phyloP scores from a whole-genome alignment of 2,888 invertebrate genomes.

The Cheilosia vulpina region DNA sequence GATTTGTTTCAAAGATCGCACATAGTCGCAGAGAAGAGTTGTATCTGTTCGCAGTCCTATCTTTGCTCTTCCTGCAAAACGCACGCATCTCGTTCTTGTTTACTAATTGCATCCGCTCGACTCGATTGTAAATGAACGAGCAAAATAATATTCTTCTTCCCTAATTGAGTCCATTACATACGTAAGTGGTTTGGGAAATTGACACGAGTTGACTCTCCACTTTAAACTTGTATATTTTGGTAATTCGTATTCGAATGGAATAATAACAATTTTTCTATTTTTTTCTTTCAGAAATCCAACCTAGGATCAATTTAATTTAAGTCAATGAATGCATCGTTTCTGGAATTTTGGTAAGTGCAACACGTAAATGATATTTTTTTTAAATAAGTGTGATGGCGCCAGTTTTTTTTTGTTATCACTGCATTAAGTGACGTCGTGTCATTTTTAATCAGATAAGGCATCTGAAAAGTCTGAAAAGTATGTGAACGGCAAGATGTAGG shows the following conservation, averaged over 20 bases:
- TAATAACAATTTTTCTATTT: not conserved
- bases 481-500: too few relatives aligned
- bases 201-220: constrained; percentile 21
- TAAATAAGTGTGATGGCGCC: constrained; percentile 30
- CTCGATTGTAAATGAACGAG: constrained; percentile 5
- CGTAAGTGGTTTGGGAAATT: constrained; percentile 52
- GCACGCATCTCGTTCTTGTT: constrained; percentile 12
- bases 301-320: constrained; percentile 16
- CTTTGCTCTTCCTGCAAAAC: constrained; percentile 4
- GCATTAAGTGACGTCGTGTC: not conserved
- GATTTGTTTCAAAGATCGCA: constrained; percentile 2
- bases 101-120: constrained; percentile 58
- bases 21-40: not conserved
- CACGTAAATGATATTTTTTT: not conserved
- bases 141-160: constrained; percentile 12
- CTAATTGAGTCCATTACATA: constrained; percentile 53
- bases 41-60: not conserved
- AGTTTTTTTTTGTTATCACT: constrained; percentile 5
- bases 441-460: not conserved
- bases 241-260: not conserved
- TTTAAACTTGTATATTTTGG: not conserved
- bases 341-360: constrained; percentile 54
- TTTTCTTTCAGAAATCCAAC: constrained; percentile 55
- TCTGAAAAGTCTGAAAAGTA: constrained; percentile 1
- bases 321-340: constrained; percentile 58